Evolutionary conservation across 2,888 invertebrate species (phyloP).

Genomic region (Athalia cordata): DNA sequence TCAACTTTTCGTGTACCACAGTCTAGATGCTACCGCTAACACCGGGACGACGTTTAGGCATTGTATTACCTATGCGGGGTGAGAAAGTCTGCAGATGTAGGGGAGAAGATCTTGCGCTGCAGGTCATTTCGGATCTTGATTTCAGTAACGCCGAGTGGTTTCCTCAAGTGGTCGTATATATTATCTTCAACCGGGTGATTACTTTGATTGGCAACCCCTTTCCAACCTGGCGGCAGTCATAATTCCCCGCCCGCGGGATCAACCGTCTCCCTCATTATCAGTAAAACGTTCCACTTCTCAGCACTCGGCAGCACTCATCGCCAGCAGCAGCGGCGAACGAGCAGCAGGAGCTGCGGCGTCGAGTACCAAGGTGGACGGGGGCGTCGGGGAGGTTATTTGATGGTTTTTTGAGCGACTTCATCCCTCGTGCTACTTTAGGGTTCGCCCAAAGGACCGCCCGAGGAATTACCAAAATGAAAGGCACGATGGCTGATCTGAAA

Average conservation of each 20-base stretch:
- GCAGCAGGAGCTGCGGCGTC: too few relatives aligned
- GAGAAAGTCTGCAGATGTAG: too few relatives aligned
- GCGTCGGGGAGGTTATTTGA: background rate
- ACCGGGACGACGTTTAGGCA: too few relatives aligned
- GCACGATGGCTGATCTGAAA: background rate
- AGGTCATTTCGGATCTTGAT: background rate
- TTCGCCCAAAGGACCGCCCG: background rate
- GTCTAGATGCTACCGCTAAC: too few relatives aligned
- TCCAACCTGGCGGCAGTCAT: too few relatives aligned
- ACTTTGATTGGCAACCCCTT: background rate
- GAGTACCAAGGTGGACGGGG: too few relatives aligned
- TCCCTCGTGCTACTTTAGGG: background rate
- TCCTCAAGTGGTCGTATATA: background rate
- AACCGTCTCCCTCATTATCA: conserved; percentile 2
- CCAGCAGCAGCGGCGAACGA: too few relatives aligned
- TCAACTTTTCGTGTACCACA: too few relatives aligned
- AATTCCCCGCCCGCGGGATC: background rate
- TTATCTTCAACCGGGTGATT: conserved; percentile 3
- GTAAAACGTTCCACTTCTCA: conserved; percentile 12
- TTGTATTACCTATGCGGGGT: too few relatives aligned
- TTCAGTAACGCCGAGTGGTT: too few relatives aligned
- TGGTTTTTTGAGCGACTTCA: conserved; percentile 19
- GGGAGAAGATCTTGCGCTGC: too few relatives aligned
- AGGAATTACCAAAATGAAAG: conserved; percentile 28
- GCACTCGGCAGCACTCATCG: background rate